Base-by-base conservation (phyloP, 2,113 vertebrate genomes). In the Anser brachyrhynchus region DNA sequence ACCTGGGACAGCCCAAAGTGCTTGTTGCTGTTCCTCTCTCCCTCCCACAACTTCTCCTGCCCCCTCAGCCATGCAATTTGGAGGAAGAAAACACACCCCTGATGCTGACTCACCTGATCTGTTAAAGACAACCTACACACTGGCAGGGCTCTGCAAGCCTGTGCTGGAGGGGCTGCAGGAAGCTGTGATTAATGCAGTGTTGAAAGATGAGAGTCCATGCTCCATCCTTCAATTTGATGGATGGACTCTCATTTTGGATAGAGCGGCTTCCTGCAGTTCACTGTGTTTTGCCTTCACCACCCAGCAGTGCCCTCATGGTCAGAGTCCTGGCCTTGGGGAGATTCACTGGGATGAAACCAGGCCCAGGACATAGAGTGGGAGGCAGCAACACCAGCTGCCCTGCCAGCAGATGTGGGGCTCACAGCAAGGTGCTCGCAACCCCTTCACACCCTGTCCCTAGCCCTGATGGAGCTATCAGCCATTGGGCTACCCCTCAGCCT, bases 351-450 rank as follows among this genome's bases (percentile, higher is more conserved):
- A 54, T 57, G n/a, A 73, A 73, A 35, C 5, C 9, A 78, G 28
- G 23, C 19, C 52, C 19, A 25, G 33, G 21, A 41, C n/a, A 26
- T 22, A 13, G 67, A 28, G 14, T 16, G 41, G 35, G 19, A 58
- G 21, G 2, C 31, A 33, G 35, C 1, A 5, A 13, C 49, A 33
- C 11, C 0, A 2, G 10, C 35, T 23, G 18, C 29, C 46, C 4
- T 11, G 8, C 37, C 20, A 28, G 31, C 52, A 67, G 54, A n/a
- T 15, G n/a, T 75, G 75, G 61, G 29, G 22, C 49, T 75, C 54
- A 14, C n/a, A 19, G 46, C 29, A 4, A 33, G 46, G 9, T 14
- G 46, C 41, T 81, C 41, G n/a, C 69, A 87, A 62, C 20, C 54
- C 22, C 49, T 67, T 28, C 13, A 46, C n/a, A 55, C 0, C 1